Evolutionary conservation across 2,797 vertebrate species (phyloP), one percentile per base, ranked within the genome.

Genomic region (Helarctos malayanus): DNA sequence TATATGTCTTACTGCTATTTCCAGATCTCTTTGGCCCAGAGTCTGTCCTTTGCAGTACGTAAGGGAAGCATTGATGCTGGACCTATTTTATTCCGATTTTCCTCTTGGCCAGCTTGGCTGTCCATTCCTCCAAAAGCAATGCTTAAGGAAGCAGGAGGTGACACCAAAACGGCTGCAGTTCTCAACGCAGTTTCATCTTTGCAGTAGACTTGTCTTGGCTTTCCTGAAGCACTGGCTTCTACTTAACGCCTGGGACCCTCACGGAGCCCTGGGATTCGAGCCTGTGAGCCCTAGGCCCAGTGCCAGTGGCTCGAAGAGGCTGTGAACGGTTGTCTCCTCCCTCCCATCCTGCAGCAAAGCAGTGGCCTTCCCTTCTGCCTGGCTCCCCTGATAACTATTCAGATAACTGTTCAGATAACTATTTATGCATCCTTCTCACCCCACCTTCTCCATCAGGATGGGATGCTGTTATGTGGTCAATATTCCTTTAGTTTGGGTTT

Each of bases 381-480:
- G 7, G 45, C 32, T 61, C 16, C 63, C 38, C 52, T 2, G 21
- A 57, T 10, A 38, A 38, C 35, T 38, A 38, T 38, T 38, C 35
- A 38, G 35, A 38, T 38, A 38, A 38, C 35, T 47, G 13, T 12
- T 29, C 47, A 35, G 47, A 14, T 2, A 32, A 71, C 7, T 12
- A 68, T 12, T 2, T 3, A 19, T 1, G 7, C 3, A 56, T 21
- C 84, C 38, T 76, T 54, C 35, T 59, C 1, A 0, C 18, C 1
- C 54, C 0, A 8, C 27, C 41, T 38, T 73, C 52, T 92, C 68
- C 47, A 5, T 16, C 47, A 25, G n/a, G 47, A 82, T 41, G 12
- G 47, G 41, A 14, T 1, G 9, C 19, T 29, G 6, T 14, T 1
- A 13, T 25, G 29, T 1, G 29, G 47, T 23, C 47, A 73, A 0